phyloP scores from a whole-genome alignment of 2,888 invertebrate species.

The Vesta saturnalis region DNA sequence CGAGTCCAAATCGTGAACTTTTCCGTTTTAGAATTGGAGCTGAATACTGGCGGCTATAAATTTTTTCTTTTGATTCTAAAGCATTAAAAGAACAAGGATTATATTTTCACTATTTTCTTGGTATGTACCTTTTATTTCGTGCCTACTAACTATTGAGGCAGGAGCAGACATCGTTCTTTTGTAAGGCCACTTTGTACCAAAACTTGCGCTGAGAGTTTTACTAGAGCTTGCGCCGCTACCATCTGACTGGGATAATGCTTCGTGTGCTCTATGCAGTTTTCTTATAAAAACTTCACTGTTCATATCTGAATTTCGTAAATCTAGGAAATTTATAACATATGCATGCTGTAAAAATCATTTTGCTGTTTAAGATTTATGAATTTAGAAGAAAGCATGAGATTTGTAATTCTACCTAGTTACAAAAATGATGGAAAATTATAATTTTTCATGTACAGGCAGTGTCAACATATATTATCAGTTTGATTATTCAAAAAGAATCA shows the following conservation, averaged over 20 bases:
- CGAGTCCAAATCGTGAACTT: constrained; percentile 90
- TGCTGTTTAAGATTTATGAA: background rate
- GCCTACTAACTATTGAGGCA: constrained; percentile 80
- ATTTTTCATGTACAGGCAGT: too few species aligned
- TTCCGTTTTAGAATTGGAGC: constrained; percentile 95
- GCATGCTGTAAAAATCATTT: background rate
- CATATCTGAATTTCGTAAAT: constrained; percentile 88
- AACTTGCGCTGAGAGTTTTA: constrained; percentile 86
- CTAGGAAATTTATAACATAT: constrained; percentile 69
- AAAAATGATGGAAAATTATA: too few species aligned
- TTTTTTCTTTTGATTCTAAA: constrained; percentile 79
- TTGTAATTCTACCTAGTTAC: background rate
- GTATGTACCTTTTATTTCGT: constrained; percentile 70
- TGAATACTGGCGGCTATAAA: constrained; percentile 91
- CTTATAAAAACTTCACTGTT: constrained; percentile 86
- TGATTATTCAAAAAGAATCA: too few species aligned
- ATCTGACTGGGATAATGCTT: constrained; percentile 82
- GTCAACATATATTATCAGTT: too few species aligned
- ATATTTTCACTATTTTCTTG: background rate
- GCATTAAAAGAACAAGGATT: constrained; percentile 23
- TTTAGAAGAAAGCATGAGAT: background rate
- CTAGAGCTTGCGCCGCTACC: constrained; percentile 69
- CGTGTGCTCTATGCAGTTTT: constrained; percentile 89
- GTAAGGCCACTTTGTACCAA: constrained; percentile 94
- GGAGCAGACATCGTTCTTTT: constrained; percentile 95